Base-by-base conservation (phyloP, 2,113 vertebrate species). In the Seriola aureovittata region DNA sequence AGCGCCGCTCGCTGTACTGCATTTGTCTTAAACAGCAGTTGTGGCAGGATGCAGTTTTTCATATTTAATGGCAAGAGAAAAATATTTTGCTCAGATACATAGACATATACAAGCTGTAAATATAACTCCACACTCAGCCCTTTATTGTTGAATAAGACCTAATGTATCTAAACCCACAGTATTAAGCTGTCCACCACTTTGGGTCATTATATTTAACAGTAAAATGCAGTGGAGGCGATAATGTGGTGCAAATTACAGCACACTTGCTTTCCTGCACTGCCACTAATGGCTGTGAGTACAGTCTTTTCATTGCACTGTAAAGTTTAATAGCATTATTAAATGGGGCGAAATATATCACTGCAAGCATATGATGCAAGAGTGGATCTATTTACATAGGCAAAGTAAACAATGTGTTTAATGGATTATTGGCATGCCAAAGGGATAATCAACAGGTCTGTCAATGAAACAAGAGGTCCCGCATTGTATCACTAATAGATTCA, bases 251-350 rank as follows among this genome's bases (percentile, higher is more conserved):
- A 92, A 94, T 92, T 87, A 85, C 78, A 75, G 77, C 70, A 65
- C 78, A 85, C 82, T 90, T 83, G 82, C 67, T 87, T 90, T 89
- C 80, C 83, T 71, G 78, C 71, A 59, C 60, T 75, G 83, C 78
- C 85, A 79, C 76, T 91, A 89, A 92, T 89, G 75, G 86, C 86
- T 79, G 60, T 75, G 81, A 85, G 86, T 79, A 67, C 67, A 81
- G 75, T 87, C 72, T 88, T 92, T 92, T 93, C 82, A 91, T 91
- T 85, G 91, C 76, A 87, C 92, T 78, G 82, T 94, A 89, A 93
- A 92, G 63, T 94, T 93, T 95, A 94, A 93, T 87, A 75, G 92
- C 85, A 62, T 91, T 92, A 93, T 92, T 94, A 93, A 92, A 92
- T 68, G 81, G 66, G 68, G 46, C 54, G 66, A 84, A 92, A 88